These are phyloP conservation scores for Meghimatium bilineatum DNA, from an alignment of 2,888 invertebrate genomes.

Conservation along the genomic window DNA sequence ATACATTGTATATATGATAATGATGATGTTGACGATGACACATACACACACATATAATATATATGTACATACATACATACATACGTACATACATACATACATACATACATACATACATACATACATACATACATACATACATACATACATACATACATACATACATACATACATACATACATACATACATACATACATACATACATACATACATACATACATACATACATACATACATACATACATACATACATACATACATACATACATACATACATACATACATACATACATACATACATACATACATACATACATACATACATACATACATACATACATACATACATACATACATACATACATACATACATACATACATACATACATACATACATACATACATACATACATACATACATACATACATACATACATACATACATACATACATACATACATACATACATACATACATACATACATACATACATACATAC, in stretches of 20 bases:
- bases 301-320: conserved; percentile 9
- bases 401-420: too few relatives aligned
- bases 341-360: conserved; percentile 24
- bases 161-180: background rate
- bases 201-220: background rate
- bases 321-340: conserved; percentile 25
- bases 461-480: too few relatives aligned
- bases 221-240: background rate
- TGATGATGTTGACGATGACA: too few relatives aligned
- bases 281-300: conserved; percentile 11
- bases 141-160: background rate
- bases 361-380: background rate
- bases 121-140: background rate
- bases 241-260: background rate
- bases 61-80: background rate
- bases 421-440: too few relatives aligned
- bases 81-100: background rate
- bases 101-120: background rate
- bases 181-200: background rate
- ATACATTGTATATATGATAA: too few relatives aligned
- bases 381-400: too few relatives aligned
- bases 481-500: too few relatives aligned
- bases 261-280: background rate
- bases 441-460: too few relatives aligned
- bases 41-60: too few relatives aligned